Conservation (phyloP, 1,140 invertebrate genomes). For the Drosophila tsacasi region DNA sequence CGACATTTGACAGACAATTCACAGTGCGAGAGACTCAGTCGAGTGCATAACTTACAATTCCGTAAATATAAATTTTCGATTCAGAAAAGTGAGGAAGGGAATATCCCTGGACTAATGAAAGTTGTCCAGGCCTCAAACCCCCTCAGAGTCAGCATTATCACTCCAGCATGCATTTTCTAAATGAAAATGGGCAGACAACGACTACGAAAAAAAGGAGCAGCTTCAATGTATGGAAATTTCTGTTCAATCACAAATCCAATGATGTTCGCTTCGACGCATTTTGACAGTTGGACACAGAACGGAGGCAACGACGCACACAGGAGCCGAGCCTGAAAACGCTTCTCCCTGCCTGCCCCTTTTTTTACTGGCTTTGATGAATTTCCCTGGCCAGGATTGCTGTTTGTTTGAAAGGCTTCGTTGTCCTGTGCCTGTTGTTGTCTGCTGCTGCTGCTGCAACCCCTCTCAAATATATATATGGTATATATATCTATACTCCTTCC, state of each 20-base stretch:
- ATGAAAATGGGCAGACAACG: slow-evolving; percentile 60
- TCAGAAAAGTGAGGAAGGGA: neutral
- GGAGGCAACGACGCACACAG: slow-evolving; percentile 16
- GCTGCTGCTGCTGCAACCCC: slow-evolving; percentile 25
- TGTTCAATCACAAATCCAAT: slow-evolving; percentile 85
- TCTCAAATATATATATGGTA: slow-evolving; percentile 10
- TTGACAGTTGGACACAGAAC: slow-evolving; percentile 76
- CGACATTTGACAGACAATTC: slow-evolving; percentile 40
- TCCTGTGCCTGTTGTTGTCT: slow-evolving; percentile 30
- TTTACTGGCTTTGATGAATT: slow-evolving; percentile 72
- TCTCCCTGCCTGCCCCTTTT: neutral
- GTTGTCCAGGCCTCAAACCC: slow-evolving; percentile 42
- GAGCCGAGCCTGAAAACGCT: slow-evolving; percentile 6
- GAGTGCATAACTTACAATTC: slow-evolving; percentile 85
- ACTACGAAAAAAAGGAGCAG: slow-evolving; percentile 9
- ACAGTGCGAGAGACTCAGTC: slow-evolving; percentile 71
- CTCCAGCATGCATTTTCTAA: slow-evolving; percentile 80
- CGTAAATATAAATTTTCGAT: slow-evolving; percentile 81
- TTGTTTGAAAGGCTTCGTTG: slow-evolving; percentile 71
- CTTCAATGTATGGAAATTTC: slow-evolving; percentile 83
- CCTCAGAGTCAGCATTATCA: slow-evolving; percentile 53
- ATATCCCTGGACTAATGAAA: slow-evolving; percentile 63
- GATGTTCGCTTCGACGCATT: slow-evolving; percentile 85
- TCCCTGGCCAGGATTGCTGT: slow-evolving; percentile 66
- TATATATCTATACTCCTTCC: neutral